Percentiles rank a stretch among this genome's conserved stretches.
Evolutionary conservation across 2,113 vertebrate genomes (phyloP).

Genomic region (Deroptyus accipitrinus): DNA sequence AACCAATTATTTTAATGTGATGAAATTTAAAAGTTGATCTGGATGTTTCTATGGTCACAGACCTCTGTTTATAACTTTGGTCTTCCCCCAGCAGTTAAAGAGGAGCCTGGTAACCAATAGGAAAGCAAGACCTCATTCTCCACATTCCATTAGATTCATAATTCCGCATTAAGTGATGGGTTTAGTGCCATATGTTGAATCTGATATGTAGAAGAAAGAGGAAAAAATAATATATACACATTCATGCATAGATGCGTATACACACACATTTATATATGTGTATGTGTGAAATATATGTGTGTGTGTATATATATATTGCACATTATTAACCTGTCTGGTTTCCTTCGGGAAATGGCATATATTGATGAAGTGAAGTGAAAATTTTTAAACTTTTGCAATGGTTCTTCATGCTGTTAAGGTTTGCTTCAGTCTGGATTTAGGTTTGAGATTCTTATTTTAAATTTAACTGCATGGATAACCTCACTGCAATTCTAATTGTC

Average conservation of each 20-base stretch:
- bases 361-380: neutral
- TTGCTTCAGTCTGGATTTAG: neutral
- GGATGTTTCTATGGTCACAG: conserved; percentile 58
- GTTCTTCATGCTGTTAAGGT: neutral
- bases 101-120: conserved; percentile 30
- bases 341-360: neutral
- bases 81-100: conserved; percentile 22
- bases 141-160: conserved; percentile 51
- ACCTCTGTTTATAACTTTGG: conserved; percentile 43
- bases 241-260: neutral
- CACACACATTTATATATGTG: fast-evolving
- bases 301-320: neutral
- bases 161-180: conserved; percentile 48
- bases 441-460: neutral
- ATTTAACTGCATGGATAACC: neutral
- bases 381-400: neutral
- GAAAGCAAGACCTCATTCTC: conserved; percentile 51
- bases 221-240: neutral
- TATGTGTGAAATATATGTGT: neutral
- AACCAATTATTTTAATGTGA: conserved; percentile 7
- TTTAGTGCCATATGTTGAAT: conserved; percentile 1
- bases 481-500: conserved; percentile 58
- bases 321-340: neutral
- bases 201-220: conserved; percentile 12
- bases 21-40: conserved; percentile 5